These are phyloP conservation scores for Oscheius myriophilus DNA, from an alignment of 2,888 invertebrate species.

Conservation along the genomic window DNA sequence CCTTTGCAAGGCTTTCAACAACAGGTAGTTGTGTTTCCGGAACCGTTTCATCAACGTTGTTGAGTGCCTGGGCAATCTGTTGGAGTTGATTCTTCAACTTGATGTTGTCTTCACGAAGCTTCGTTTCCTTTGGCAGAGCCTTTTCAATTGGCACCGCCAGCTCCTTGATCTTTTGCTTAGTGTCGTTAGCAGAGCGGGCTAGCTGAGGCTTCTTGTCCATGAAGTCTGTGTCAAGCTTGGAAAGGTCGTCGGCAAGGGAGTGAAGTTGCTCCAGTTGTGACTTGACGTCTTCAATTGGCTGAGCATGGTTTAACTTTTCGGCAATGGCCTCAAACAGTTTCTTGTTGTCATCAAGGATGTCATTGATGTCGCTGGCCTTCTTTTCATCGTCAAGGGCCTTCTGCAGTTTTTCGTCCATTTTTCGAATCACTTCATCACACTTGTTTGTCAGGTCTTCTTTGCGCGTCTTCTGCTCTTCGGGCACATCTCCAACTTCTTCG, in stretches of 20 bases:
- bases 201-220: constrained; percentile 37
- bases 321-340: constrained; percentile 28
- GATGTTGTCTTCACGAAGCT: constrained; percentile 25
- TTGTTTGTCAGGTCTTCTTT: constrained; percentile 32
- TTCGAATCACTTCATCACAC: constrained; percentile 29
- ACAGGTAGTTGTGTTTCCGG: constrained; percentile 35
- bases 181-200: constrained; percentile 40
- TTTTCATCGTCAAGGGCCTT: constrained; percentile 34
- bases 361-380: constrained; percentile 25
- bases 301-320: constrained; percentile 29
- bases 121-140: constrained; percentile 18
- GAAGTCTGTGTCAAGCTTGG: constrained; percentile 20
- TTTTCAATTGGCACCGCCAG: constrained; percentile 31
- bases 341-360: constrained; percentile 29
- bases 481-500: constrained; percentile 30
- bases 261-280: constrained; percentile 34
- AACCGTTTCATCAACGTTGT: constrained; percentile 2
- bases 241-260: constrained; percentile 14
- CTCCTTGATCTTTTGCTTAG: constrained; percentile 35
- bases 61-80: constrained; percentile 7
- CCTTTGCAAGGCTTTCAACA: constrained; percentile 35
- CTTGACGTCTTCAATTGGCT: constrained; percentile 39
- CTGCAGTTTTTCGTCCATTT: constrained; percentile 36
- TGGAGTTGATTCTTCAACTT: constrained; percentile 16
- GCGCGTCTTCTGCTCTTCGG: constrained; percentile 36